Percentiles rank a stretch among this genome's conserved stretches.
These are phyloP conservation scores for Cephus rjabovi DNA, from an alignment of 2,888 invertebrate genomes.

Conservation along the genomic window DNA sequence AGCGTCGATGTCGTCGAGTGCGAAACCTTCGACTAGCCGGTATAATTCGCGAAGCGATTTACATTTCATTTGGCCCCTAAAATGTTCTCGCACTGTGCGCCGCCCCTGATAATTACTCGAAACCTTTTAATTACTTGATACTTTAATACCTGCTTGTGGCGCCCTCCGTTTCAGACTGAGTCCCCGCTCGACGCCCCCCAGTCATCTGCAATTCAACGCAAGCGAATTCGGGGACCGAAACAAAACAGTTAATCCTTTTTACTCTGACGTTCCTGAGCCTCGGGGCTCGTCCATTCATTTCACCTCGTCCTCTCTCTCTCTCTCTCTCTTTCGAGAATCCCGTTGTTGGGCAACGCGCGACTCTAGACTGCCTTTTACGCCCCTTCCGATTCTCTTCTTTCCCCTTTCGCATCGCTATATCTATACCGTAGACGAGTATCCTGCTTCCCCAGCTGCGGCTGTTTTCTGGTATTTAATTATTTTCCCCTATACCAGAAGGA, in stretches of 20 bases:
- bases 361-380: background rate
- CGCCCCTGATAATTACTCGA: conserved; percentile 1
- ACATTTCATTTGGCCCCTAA: conserved; percentile 5
- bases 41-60: background rate
- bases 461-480: conserved; percentile 18
- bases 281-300: background rate
- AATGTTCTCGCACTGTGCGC: background rate
- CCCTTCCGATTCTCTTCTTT: background rate
- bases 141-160: conserved; percentile 6
- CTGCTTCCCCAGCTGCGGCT: background rate
- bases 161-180: background rate
- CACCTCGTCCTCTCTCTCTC: background rate
- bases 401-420: background rate
- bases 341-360: background rate
- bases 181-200: background rate
- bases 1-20: background rate
- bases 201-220: conserved; percentile 13
- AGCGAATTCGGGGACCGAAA: conserved; percentile 6
- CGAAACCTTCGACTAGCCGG: background rate
- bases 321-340: background rate
- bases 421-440: background rate
- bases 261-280: background rate
- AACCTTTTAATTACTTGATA: conserved; percentile 17
- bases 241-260: conserved; percentile 15
- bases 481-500: background rate